A percentile compares a stretch with the other conserved stretches of the same genome.
phyloP scores from a whole-genome alignment of 2,888 invertebrate genomes.

The Drosophila falleni region DNA sequence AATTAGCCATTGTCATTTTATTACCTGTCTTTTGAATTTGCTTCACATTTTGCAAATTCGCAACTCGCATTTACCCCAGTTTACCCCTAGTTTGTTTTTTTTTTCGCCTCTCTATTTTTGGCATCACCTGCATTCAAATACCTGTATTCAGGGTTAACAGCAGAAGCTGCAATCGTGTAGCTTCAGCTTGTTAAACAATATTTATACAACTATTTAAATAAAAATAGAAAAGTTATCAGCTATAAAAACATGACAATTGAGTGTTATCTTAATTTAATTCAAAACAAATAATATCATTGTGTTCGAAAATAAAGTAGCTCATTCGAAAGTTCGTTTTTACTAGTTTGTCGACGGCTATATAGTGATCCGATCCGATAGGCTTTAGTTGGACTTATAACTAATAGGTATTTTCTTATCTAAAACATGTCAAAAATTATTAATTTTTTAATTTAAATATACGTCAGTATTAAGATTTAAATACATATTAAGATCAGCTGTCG shows the following conservation, averaged over 20 bases:
- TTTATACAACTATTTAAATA: slow-evolving; percentile 18
- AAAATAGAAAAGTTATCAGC: slow-evolving; percentile 15
- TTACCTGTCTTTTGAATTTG: slow-evolving; percentile 41
- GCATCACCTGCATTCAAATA: slow-evolving; percentile 18
- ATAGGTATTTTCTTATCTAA: neutral
- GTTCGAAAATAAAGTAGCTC: slow-evolving; percentile 11
- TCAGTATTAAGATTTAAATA: too few species aligned
- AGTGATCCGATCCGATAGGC: slow-evolving; percentile 1
- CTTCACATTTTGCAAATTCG: slow-evolving; percentile 52
- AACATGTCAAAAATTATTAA: too few species aligned
- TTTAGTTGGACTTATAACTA: slow-evolving; percentile 2
- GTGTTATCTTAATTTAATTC: slow-evolving; percentile 24
- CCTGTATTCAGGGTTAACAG: slow-evolving; percentile 11
- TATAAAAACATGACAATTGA: slow-evolving; percentile 12
- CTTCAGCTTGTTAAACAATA: slow-evolving; percentile 9
- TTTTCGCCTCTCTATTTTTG: slow-evolving; percentile 30
- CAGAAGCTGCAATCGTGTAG: slow-evolving; percentile 13
- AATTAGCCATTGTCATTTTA: slow-evolving; percentile 40
- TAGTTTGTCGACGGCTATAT: neutral
- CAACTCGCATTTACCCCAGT: slow-evolving; percentile 30
- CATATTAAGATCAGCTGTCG: too few species aligned
- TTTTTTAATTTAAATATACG: too few species aligned
- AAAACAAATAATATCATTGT: slow-evolving; percentile 14
- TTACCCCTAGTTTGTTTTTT: slow-evolving; percentile 30
- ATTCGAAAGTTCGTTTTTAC: slow-evolving; percentile 12